These are phyloP conservation scores for Gallinago undulata DNA, from an alignment of 2,113 vertebrate genomes.

Conservation along the genomic window DNA sequence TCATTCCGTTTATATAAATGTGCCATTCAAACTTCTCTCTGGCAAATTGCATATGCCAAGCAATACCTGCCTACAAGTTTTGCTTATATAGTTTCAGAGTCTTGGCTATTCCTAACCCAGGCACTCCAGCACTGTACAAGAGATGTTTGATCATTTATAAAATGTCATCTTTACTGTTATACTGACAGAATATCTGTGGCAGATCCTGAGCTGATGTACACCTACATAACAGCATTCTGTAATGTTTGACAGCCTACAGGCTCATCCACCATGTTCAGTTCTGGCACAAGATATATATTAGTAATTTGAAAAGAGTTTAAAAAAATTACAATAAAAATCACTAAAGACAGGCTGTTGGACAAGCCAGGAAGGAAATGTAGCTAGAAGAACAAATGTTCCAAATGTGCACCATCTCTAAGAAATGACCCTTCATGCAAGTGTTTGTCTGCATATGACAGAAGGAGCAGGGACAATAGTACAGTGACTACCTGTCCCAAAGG, in stretches of 20 bases:
- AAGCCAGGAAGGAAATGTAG: neutral
- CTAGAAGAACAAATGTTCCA: neutral
- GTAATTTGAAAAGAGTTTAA: neutral
- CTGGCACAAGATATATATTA: neutral
- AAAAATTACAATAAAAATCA: neutral
- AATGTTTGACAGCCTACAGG: neutral
- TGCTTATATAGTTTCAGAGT: neutral
- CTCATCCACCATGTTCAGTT: neutral
- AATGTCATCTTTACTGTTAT: neutral
- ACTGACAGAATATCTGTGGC: neutral
- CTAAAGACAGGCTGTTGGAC: neutral
- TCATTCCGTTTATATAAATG: constrained; percentile 31
- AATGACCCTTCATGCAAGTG: neutral
- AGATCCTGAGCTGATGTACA: neutral
- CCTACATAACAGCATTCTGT: neutral
- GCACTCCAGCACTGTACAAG: neutral
- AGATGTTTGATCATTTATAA: constrained; percentile 12
- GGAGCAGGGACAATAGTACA: neutral
- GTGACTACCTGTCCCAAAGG: neutral
- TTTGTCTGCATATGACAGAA: neutral
- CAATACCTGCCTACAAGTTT: neutral
- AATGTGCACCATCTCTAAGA: neutral
- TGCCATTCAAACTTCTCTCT: constrained; percentile 20
- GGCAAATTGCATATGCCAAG: constrained; percentile 18
- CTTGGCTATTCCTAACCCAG: neutral